Percentiles rank a stretch among this genome's conserved stretches.
Conservation (phyloP, 2,797 vertebrate species). For the Bradypus variegatus region DNA sequence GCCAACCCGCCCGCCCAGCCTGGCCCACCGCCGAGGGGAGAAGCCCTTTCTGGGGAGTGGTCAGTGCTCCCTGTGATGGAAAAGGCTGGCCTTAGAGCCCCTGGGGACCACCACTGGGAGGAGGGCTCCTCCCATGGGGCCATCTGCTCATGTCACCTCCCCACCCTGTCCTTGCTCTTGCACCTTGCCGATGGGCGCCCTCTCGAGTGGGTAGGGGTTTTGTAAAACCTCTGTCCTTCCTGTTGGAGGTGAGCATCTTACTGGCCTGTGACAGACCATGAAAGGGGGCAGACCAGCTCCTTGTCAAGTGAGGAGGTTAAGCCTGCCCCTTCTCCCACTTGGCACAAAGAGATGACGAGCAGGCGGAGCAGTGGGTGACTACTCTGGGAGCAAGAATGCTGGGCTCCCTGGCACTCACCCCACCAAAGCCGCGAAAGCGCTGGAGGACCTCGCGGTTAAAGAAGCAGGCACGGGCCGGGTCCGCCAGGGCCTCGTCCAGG, state of each 20-base stretch:
- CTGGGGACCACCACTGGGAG: background rate
- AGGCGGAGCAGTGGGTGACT: too few species aligned
- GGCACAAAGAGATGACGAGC: background rate
- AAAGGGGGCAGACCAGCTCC: background rate
- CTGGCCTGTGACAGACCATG: background rate
- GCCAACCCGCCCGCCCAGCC: background rate
- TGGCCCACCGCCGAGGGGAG: background rate
- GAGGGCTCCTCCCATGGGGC: background rate
- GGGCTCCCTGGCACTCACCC: conserved; percentile 78
- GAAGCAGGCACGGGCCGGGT: conserved; percentile 83
- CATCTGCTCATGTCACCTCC: background rate
- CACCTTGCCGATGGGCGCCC: background rate
- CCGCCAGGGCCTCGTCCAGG: conserved; percentile 84
- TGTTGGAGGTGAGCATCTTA: background rate
- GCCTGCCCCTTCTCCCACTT: background rate
- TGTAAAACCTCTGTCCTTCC: background rate
- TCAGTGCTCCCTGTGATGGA: rapidly evolving
- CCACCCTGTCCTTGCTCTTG: background rate
- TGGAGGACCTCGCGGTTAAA: conserved; percentile 80
- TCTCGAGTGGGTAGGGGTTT: background rate
- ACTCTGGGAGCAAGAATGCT: background rate
- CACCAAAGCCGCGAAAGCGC: conserved; percentile 87
- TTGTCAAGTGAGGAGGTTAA: background rate
- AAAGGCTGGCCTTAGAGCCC: background rate
- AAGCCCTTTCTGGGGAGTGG: background rate